phyloP scores from a whole-genome alignment of 2,113 vertebrate genomes.

The Asarcornis scutulata region DNA sequence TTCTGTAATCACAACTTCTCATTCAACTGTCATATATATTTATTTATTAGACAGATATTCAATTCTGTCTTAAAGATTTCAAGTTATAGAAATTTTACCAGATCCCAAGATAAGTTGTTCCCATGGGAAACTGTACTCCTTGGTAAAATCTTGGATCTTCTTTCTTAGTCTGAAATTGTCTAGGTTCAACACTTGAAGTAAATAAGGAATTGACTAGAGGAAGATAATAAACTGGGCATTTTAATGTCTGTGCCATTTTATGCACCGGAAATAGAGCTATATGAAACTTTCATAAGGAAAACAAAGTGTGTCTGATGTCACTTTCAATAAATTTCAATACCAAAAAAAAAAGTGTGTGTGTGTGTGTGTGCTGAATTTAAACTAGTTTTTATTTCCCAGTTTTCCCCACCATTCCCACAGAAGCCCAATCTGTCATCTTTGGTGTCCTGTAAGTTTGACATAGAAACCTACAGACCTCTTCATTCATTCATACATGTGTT shows the following conservation, averaged over 20 bases:
- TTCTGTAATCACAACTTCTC: neutral
- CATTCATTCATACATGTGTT: neutral
- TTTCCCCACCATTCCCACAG: neutral
- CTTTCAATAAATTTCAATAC: neutral
- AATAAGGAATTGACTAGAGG: neutral
- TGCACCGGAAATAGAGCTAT: neutral
- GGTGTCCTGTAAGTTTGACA: neutral
- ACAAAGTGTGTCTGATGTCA: neutral
- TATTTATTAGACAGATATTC: neutral
- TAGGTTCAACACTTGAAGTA: neutral
- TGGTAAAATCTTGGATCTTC: neutral
- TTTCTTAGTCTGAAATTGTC: neutral
- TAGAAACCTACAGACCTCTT: neutral
- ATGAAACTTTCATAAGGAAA: neutral
- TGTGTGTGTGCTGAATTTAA: no score
- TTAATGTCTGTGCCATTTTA: neutral
- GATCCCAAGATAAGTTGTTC: neutral
- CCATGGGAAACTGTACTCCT: neutral
- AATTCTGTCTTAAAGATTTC: neutral
- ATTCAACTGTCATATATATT: rapidly evolving
- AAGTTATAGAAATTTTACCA: neutral
- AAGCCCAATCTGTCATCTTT: neutral
- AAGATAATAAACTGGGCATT: neutral
- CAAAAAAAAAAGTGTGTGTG: neutral
- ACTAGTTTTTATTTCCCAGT: neutral